Base-by-base conservation (phyloP, 1,140 invertebrate genomes). In the Dufourea novaeangliae region DNA sequence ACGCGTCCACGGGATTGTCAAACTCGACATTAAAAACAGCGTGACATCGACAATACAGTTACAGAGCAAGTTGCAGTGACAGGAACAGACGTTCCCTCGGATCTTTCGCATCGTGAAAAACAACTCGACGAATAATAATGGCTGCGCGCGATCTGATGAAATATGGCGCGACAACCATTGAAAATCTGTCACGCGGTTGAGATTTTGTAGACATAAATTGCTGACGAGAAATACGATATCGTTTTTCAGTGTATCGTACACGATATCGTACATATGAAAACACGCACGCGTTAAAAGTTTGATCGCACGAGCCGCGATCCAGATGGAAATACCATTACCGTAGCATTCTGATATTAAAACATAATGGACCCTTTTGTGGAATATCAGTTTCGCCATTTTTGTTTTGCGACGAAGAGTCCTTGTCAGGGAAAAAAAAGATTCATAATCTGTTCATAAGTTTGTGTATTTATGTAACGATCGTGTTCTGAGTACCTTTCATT, bases 71-170 rank as follows among this genome's bases (percentile, higher is more conserved):
- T 25, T 20, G 17, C 54, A 12, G 27, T 11, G 54, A 57, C 27
- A 57, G 20, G 20, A 32, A 57, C 54, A 20, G 27, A 22, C 32
- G 22, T 12, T 32, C 34, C 12, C 14, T 6, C 14, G 22, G 20
- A 7, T 10, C 37, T 52, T 66, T 32, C 20, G 17, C 59, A 14
- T 0, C 2, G 7, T 25, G 14, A 29, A 62, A 46, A 71, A 61
- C 69, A 20, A 71, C 37, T 14, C 69, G 34, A 29, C 34, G 61
- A 32, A 73, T 39, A n/a, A 64, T 64, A 73, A 73, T 70, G 20
- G 37, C 41, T 17, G n/a, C 3, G 20, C 11, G 12, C 25, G 12
- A 17, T 44, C 56, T 25, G 68, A 59, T 61, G 54, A 57, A 39
- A 69, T 25, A 22, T 25, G 46, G 5, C 11, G 25, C 25, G 17